These are phyloP conservation scores for Hyperoplus immaculatus DNA, from an alignment of 2,797 vertebrate species.

Conservation along the genomic window DNA sequence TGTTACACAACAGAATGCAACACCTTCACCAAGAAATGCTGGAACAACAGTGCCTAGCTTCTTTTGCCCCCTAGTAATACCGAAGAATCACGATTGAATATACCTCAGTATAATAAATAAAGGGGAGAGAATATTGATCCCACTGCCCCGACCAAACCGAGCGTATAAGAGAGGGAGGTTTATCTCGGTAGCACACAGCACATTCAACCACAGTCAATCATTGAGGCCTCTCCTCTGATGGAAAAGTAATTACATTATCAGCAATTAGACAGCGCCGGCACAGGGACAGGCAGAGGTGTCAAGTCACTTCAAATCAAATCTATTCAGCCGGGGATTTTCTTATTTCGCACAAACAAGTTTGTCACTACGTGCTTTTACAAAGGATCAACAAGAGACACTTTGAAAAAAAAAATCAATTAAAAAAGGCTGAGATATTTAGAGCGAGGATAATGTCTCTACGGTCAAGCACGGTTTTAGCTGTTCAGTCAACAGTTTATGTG, in stretches of 20 bases:
- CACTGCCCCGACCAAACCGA: conserved; percentile 31
- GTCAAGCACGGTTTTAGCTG: conserved; percentile 59
- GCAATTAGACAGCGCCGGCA: conserved; percentile 67
- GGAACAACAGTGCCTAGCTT: conserved; percentile 6
- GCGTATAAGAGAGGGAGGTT: conserved; percentile 56
- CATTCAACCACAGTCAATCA: conserved; percentile 69
- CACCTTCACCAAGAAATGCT: conserved; percentile 18
- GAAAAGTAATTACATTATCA: conserved; percentile 81
- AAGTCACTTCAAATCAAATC: conserved; percentile 55
- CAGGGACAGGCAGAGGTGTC: conserved; percentile 46
- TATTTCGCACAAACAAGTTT: conserved; percentile 49
- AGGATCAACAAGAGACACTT: conserved; percentile 13
- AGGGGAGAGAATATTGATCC: conserved; percentile 65
- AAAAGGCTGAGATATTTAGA: conserved; percentile 17
- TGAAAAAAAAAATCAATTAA: conserved; percentile 35
- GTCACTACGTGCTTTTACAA: conserved; percentile 40
- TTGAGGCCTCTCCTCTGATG: conserved; percentile 68
- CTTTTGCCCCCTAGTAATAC: conserved; percentile 18
- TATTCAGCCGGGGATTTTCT: conserved; percentile 44
- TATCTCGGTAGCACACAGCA: conserved; percentile 62
- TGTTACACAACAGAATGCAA: conserved; percentile 13
- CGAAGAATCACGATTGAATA: conserved; percentile 37
- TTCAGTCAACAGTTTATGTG: conserved; percentile 44
- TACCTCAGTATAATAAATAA: conserved; percentile 41
- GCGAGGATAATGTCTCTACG: not conserved